Conservation (phyloP, 1,140 invertebrate genomes). For the Dreissena rostriformis region DNA sequence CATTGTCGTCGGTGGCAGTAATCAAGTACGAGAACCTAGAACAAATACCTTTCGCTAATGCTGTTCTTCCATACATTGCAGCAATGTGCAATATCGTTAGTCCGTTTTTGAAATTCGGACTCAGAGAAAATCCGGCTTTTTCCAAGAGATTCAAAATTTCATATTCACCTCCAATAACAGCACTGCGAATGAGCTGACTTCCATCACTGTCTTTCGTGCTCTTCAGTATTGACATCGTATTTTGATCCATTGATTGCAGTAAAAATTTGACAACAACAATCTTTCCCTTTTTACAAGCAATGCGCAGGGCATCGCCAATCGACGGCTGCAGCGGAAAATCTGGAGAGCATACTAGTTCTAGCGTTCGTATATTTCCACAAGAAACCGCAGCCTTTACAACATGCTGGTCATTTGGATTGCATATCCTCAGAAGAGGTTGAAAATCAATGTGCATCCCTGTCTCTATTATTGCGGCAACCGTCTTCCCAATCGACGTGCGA, state of each 20-base stretch:
- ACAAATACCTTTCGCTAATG: slow-evolving; percentile 18
- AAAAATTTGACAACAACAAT: slow-evolving; percentile 28
- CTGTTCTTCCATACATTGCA: slow-evolving; percentile 23
- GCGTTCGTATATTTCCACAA: not conserved
- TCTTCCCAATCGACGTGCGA: too few species aligned
- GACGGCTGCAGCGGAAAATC: not conserved
- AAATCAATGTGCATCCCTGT: not conserved
- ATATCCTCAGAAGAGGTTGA: not conserved
- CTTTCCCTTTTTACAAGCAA: slow-evolving; percentile 12
- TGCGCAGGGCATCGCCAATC: not conserved
- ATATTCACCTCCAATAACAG: slow-evolving; percentile 1
- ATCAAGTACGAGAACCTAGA: slow-evolving; percentile 17
- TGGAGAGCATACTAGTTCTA: slow-evolving; percentile 27
- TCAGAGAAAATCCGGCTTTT: not conserved
- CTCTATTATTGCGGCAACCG: too few species aligned
- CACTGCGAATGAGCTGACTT: slow-evolving; percentile 17
- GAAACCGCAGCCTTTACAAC: slow-evolving; percentile 2
- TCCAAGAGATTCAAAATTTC: slow-evolving; percentile 35
- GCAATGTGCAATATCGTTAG: slow-evolving; percentile 31
- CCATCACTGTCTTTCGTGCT: slow-evolving; percentile 29
- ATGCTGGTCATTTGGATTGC: not conserved
- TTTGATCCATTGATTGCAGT: not conserved
- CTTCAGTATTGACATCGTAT: not conserved
- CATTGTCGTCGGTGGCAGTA: slow-evolving; percentile 22
- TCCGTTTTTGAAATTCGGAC: slow-evolving; percentile 16